Percentiles rank a stretch among this genome's conserved stretches.
Evolutionary conservation across 2,888 invertebrate genomes (phyloP).

Genomic region (Lasioglossum malachurum): DNA sequence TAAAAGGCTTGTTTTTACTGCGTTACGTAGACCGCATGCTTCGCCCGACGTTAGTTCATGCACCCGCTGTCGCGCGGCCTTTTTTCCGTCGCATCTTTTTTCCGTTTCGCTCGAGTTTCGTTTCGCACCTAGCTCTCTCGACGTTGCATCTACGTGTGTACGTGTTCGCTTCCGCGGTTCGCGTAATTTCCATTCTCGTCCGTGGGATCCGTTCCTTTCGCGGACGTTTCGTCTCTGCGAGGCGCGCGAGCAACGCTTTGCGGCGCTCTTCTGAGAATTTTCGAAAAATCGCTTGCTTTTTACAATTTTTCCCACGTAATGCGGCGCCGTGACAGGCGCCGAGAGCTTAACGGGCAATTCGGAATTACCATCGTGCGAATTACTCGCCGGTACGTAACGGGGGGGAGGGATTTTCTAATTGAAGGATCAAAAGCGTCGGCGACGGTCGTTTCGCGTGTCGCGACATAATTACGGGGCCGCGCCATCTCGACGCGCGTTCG

Average conservation of each 20-base stretch:
- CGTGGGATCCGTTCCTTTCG: not conserved
- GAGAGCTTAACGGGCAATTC: not conserved
- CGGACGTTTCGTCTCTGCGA: not conserved
- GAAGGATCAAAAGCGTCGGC: conserved; percentile 23
- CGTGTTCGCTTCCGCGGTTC: not conserved
- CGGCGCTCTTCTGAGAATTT: too few relatives aligned
- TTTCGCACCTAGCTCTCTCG: conserved; percentile 14
- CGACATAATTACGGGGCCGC: conserved; percentile 32
- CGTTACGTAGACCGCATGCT: conserved; percentile 75
- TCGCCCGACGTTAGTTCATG: not conserved
- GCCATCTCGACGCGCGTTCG: conserved; percentile 4
- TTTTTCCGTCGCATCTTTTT: not conserved
- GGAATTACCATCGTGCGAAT: conserved; percentile 10
- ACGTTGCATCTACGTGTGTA: not conserved
- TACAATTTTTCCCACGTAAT: too few relatives aligned
- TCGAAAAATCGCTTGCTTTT: too few relatives aligned
- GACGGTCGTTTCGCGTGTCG: conserved; percentile 33
- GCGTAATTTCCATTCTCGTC: not conserved
- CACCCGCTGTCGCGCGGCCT: not conserved
- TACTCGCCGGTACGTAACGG: not conserved
- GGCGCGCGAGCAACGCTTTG: conserved; percentile 35
- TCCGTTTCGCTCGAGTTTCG: conserved; percentile 12
- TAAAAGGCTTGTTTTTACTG: conserved; percentile 72
- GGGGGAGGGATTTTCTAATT: conserved; percentile 4
- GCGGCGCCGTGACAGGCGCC: not conserved